Evolutionary conservation across 2,113 vertebrate genomes (phyloP).

Genomic region (Casuarius casuarius): DNA sequence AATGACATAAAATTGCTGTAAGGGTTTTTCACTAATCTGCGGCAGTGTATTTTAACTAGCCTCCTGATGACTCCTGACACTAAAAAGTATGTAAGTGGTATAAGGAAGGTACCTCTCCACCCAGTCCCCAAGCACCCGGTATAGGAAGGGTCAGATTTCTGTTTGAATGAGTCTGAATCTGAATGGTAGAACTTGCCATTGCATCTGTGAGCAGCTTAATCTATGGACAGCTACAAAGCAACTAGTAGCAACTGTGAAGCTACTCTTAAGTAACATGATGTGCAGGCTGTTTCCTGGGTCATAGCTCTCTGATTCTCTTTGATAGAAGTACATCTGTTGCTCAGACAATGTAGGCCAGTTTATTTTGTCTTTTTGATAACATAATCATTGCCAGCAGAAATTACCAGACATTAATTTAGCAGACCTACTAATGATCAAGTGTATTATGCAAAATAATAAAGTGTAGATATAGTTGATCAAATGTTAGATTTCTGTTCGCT

Average conservation of each 20-base stretch:
- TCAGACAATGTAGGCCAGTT: not conserved
- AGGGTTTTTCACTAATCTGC: not conserved
- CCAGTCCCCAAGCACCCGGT: fast-evolving
- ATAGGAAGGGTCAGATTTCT: not conserved
- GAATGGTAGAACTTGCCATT: not conserved
- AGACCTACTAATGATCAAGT: not conserved
- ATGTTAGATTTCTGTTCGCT: not conserved
- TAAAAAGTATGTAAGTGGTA: not conserved
- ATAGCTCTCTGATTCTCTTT: not conserved
- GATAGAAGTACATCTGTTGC: fast-evolving
- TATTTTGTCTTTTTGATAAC: not conserved
- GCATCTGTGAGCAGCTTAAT: not conserved
- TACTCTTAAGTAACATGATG: fast-evolving
- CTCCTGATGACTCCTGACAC: not conserved
- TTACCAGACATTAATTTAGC: too few species aligned
- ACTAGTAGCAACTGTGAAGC: not conserved
- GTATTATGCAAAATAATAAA: not conserved
- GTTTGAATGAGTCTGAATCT: not conserved
- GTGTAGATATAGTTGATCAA: not conserved
- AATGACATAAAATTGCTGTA: not conserved
- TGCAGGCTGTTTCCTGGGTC: not conserved
- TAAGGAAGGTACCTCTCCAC: not conserved
- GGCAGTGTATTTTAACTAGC: not conserved
- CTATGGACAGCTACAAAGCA: fast-evolving
- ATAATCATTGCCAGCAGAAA: not conserved